Conservation (phyloP, 2,797 vertebrate species). For the Apogon hyalosoma region DNA sequence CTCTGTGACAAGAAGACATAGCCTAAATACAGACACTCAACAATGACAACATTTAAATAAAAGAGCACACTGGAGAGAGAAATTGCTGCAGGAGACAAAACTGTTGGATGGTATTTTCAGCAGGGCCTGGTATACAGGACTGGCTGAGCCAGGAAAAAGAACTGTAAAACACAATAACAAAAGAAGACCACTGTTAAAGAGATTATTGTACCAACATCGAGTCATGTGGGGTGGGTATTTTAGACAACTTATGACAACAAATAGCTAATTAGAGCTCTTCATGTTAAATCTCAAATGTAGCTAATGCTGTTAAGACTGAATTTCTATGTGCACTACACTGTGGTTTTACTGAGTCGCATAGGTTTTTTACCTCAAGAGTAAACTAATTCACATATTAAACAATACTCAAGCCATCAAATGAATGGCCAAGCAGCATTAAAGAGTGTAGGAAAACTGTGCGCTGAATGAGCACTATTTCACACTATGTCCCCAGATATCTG, state of each 20-base stretch:
- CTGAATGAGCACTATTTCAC: conserved; percentile 38
- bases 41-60: conserved; percentile 88
- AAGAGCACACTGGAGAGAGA: conserved; percentile 96
- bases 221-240: conserved; percentile 87
- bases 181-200: conserved; percentile 98
- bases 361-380: too few relatives aligned
- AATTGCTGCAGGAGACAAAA: conserved; percentile 97
- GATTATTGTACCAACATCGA: conserved; percentile 92
- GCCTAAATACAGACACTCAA: conserved; percentile 90
- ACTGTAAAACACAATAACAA: conserved; percentile 99
- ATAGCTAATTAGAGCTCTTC: neutral
- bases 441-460: conserved; percentile 34
- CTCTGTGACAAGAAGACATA: conserved; percentile 60
- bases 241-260: conserved; percentile 58
- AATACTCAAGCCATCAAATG: conserved; percentile 29
- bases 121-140: conserved; percentile 99
- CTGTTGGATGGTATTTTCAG: conserved; percentile 98
- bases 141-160: conserved; percentile 99
- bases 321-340: too few relatives aligned
- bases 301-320: too few relatives aligned
- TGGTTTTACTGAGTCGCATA: too few relatives aligned
- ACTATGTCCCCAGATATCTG: conserved; percentile 29
- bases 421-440: conserved; percentile 34
- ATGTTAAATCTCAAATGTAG: too few relatives aligned
- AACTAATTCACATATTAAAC: conserved; percentile 1